Percentiles rank a stretch among this genome's conserved stretches.
These are phyloP conservation scores for Hemibagrus wyckioides DNA, from an alignment of 2,113 vertebrate genomes.

Conservation along the genomic window DNA sequence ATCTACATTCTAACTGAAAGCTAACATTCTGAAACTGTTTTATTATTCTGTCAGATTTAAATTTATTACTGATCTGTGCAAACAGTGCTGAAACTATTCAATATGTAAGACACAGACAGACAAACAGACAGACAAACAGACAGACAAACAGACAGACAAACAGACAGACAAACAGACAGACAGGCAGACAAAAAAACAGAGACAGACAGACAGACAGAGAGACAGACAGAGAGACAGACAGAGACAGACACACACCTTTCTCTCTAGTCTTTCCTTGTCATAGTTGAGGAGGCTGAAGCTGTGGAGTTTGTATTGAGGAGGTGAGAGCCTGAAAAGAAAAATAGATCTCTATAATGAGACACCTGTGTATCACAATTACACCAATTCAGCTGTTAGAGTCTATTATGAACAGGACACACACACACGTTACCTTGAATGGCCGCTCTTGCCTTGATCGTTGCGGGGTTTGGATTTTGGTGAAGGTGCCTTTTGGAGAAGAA, in stretches of 20 bases:
- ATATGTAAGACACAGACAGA: neutral
- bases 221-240: neutral
- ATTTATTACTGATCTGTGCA: neutral
- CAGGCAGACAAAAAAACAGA: slow-evolving; percentile 41
- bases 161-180: slow-evolving; percentile 42
- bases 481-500: slow-evolving; percentile 55
- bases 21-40: no score
- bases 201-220: neutral
- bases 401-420: neutral
- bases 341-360: neutral
- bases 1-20: no score
- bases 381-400: neutral
- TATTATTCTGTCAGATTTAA: no score
- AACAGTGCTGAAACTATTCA: neutral
- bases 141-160: neutral
- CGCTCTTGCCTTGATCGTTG: slow-evolving; percentile 56
- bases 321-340: slow-evolving; percentile 56
- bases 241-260: slow-evolving; percentile 74
- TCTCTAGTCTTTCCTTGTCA: slow-evolving; percentile 83
- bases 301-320: slow-evolving; percentile 75
- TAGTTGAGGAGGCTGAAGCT: slow-evolving; percentile 85
- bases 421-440: slow-evolving; percentile 23
- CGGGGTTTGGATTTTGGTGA: slow-evolving; percentile 69
- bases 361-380: neutral
- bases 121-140: neutral